phyloP scores from a whole-genome alignment of 2,113 vertebrate species.

The Nothoprocta pentlandii region DNA sequence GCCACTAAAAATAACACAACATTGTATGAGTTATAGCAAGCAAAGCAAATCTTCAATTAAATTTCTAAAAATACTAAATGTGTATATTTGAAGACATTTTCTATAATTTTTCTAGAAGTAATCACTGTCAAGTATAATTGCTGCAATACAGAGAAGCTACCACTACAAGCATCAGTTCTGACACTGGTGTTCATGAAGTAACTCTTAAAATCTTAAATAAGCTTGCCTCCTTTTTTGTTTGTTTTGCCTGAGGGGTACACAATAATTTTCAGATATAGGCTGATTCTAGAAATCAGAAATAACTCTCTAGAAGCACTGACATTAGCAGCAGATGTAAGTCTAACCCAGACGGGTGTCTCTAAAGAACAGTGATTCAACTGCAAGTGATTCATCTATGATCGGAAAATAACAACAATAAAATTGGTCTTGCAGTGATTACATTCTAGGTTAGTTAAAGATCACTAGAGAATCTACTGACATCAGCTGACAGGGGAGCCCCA shows the following conservation, averaged over 20 bases:
- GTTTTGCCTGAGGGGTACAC: not conserved
- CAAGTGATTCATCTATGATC: not conserved
- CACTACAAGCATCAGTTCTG: not conserved
- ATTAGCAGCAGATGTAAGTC: not conserved
- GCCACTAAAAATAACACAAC: conserved; percentile 86
- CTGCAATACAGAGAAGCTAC: not conserved
- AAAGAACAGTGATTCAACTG: not conserved
- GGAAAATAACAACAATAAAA: not conserved
- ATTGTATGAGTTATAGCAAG: not conserved
- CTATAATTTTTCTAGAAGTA: not conserved
- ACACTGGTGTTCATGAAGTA: not conserved
- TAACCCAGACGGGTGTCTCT: not conserved
- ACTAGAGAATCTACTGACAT: not conserved
- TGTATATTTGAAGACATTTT: not conserved
- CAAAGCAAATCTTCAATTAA: not conserved
- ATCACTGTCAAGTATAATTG: not conserved
- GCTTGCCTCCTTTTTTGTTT: not conserved
- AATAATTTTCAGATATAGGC: not conserved
- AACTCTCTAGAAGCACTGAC: not conserved
- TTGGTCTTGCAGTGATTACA: not conserved
- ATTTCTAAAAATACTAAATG: not conserved
- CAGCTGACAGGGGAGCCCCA: not conserved
- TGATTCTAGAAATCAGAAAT: not conserved
- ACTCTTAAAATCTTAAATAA: not conserved
- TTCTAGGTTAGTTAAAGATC: not conserved